Base-by-base conservation (phyloP, 2,797 vertebrate genomes). In the Scleropages formosus region DNA sequence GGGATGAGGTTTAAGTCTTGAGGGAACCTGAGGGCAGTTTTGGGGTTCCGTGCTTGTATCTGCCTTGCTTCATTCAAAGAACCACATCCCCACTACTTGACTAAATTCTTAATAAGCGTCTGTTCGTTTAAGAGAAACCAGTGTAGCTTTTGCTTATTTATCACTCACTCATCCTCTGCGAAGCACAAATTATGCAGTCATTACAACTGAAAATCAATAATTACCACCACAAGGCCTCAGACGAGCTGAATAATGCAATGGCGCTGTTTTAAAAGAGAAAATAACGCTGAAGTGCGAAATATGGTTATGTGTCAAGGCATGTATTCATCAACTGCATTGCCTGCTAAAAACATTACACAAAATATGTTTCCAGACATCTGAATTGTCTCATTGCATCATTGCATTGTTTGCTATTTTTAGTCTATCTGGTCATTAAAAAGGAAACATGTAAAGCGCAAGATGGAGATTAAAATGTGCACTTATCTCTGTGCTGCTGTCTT, bases 131-230 rank as follows among this genome's bases (percentile, higher is more conserved):
- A 58, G 53, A 18, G 44, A 69, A 53, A 46, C 47, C 24, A 69
- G 69, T 53, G 46, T 22, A 44, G 12, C 31, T 47, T 67, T 12
- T 13, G 12, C 53, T 58, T 49, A 56, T 70, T 70, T 56, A 9
- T 15, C 24, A 27, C 70, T 2, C 18, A 26, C 49, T 56, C n/a
- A 67, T n/a, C 10, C 47, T 67, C 44, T 47, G 31, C 44, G 24
- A 70, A 53, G 24, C 47, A 70, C 49, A 70, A 15, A 70, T 70
- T 70, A 56, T 68, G 66, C 39, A 68, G 26, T 56, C 18, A 44
- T 59, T 39, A 72, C 53, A 72, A 26, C n/a, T 22, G 11, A 16
- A 39, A 72, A 59, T 59, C 53, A 60, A 44, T 39, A 72, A 60
- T 59, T 59, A 72, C 27, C 27, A 31, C 15, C 51, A 39, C 69